Evolutionary conservation across 2,888 invertebrate species (phyloP), one percentile per base, ranked within the genome.

Genomic region (Archips xylosteana): DNA sequence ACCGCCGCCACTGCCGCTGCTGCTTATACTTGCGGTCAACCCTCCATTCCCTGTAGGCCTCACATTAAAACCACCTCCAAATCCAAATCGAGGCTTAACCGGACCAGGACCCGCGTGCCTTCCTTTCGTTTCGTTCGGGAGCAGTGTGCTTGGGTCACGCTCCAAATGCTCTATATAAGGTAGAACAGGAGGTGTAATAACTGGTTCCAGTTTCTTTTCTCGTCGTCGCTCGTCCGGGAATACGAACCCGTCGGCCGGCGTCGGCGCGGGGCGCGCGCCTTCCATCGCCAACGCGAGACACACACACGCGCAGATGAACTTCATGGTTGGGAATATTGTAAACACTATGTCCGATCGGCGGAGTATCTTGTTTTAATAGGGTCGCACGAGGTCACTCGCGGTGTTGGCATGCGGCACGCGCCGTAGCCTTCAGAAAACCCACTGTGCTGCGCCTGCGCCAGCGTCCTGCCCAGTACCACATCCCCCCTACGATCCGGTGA

Each of bases 361-460:
- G 82, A 81, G 91, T 89, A 86, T 90, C 89, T 90, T 86, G 92
- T 94, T 90, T 94, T 93, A 94, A 94, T 93, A 93, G 92, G 93
- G 90, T 90, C 87, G 89, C 75, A 78, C 92, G 92, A 94, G 94
- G 93, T 92, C 92, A 86, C 73, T 64, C 76, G 82, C 85, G 79
- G 86, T 84, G 92, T 94, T 94, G 92, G 94, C 94, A 94, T 94
- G 94, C 94, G 94, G 90, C 94, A 85, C 94, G 92, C 89, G 90
- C 87, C 91, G 85, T 92, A 94, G 94, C 94, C 94, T 94, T 94
- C 94, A 92, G 93, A 93, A 94, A 92, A 92, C 90, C 94, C 94
- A 94, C 94, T 94, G 94, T 89, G 89, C 81, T 79, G 81, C 80
- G 89, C 83, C 84, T 76, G 89, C 84, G 87, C 84, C 89, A 83